Percentiles rank a stretch among this genome's conserved stretches.
Conservation (phyloP, 2,888 invertebrate species). For the Eutolmus rufibarbis region DNA sequence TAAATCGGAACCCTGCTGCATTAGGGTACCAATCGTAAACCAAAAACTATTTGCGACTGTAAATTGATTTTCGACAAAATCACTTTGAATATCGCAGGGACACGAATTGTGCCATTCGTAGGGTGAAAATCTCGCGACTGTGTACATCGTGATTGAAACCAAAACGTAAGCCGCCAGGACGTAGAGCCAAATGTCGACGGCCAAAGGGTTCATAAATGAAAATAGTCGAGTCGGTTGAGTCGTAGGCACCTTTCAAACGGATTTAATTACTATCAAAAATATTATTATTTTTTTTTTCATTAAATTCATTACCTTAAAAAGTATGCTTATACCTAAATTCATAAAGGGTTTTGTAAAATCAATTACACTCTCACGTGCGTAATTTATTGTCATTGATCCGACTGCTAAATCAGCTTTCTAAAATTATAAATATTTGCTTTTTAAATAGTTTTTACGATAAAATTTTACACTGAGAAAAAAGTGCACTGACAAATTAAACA, state of each 20-base stretch:
- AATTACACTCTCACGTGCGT: conserved; percentile 85
- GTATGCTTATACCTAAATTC: conserved; percentile 87
- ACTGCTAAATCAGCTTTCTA: conserved; percentile 89
- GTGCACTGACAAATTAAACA: too few relatives aligned
- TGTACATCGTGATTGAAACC: conserved; percentile 79
- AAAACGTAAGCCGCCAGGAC: conserved; percentile 81
- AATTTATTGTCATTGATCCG: conserved; percentile 89
- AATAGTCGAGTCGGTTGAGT: conserved; percentile 76
- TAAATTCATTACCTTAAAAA: conserved; percentile 72
- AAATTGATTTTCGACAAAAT: conserved; percentile 79
- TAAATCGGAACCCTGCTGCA: conserved; percentile 83
- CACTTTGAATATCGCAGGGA: conserved; percentile 67
- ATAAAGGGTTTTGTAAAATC: conserved; percentile 93
- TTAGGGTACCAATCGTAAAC: conserved; percentile 88
- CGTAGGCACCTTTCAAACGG: conserved; percentile 69
- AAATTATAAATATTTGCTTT: neutral
- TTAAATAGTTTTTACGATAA: neutral
- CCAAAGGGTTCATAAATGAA: conserved; percentile 87
- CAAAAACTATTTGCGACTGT: conserved; percentile 83
- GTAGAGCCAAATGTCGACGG: conserved; percentile 86
- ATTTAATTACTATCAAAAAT: neutral
- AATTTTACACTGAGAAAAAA: too few relatives aligned
- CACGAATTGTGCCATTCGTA: conserved; percentile 82
- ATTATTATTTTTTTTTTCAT: neutral
- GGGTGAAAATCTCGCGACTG: conserved; percentile 81